Conservation (phyloP, 2,113 vertebrate species). For the Pelvicachromis taeniatus region DNA sequence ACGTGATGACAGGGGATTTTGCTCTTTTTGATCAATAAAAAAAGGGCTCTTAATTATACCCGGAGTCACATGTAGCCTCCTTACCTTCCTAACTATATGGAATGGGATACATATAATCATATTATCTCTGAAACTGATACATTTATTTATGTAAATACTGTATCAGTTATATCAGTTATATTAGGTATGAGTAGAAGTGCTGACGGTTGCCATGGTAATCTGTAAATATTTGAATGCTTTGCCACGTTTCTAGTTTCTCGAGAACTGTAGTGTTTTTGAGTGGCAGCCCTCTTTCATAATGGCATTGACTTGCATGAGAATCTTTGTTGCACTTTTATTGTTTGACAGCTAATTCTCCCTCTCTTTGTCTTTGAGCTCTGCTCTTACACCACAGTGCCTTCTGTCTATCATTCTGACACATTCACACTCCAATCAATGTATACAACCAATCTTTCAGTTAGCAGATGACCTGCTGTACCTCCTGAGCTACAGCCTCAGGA, state of each 20-base stretch:
- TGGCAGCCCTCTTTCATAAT: not conserved
- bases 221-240: not conserved
- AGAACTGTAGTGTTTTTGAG: not conserved
- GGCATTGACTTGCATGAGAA: not conserved
- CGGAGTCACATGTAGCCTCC: not conserved
- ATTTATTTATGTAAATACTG: not conserved
- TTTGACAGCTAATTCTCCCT: not conserved
- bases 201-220: not conserved
- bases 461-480: not conserved
- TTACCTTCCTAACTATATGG: not conserved
- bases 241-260: not conserved
- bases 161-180: not conserved
- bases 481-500: not conserved
- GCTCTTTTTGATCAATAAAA: not conserved
- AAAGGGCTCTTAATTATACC: not conserved
- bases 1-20: not conserved
- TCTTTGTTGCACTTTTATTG: not conserved
- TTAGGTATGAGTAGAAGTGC: not conserved
- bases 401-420: not conserved
- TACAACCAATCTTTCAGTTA: not conserved
- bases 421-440: not conserved
- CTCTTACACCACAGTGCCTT: not conserved
- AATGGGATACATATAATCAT: not conserved
- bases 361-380: not conserved
- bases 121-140: not conserved